A percentile compares a stretch with the other conserved stretches of the same genome.
Evolutionary conservation across 1,140 invertebrate genomes (phyloP).

Genomic region (Trichomalopsis sarcophagae): DNA sequence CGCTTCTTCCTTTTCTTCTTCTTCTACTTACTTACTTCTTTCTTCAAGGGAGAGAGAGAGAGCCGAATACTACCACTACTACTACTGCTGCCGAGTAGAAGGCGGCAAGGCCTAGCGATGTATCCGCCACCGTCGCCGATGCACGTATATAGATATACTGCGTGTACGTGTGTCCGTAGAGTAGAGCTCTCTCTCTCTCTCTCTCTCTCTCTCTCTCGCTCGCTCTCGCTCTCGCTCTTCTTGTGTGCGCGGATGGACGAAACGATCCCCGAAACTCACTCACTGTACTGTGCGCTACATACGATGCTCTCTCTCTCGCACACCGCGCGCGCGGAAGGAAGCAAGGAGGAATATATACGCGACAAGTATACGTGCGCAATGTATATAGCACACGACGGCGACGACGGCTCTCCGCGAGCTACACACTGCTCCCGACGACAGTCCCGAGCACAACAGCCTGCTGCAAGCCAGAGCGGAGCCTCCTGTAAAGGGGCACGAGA

Average conservation of each 20-base stretch:
- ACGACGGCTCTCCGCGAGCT: not conserved
- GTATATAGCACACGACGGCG: too few relatives aligned
- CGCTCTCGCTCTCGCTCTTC: not conserved
- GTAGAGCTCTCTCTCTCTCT: not conserved
- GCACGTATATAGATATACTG: not conserved
- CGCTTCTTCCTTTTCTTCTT: not conserved
- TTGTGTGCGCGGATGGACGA: not conserved
- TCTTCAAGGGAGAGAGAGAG: not conserved
- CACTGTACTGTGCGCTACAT: not conserved
- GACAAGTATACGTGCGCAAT: too few relatives aligned
- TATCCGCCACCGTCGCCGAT: conserved; percentile 1
- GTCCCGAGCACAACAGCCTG: not conserved
- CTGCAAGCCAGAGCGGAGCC: not conserved
- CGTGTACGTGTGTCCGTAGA: not conserved
- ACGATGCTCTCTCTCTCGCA: not conserved
- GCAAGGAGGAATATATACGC: too few relatives aligned
- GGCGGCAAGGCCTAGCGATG: not conserved
- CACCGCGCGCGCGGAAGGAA: not conserved
- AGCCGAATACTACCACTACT: not conserved
- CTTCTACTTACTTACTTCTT: not conserved
- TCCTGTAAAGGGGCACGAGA: not conserved
- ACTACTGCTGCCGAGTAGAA: not conserved
- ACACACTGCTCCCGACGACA: not conserved
- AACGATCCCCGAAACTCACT: not conserved
- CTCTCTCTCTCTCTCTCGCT: not conserved